Percentiles rank a stretch among this genome's conserved stretches.
phyloP scores from a whole-genome alignment of 2,113 vertebrate species.

The Nothocercus julius region DNA sequence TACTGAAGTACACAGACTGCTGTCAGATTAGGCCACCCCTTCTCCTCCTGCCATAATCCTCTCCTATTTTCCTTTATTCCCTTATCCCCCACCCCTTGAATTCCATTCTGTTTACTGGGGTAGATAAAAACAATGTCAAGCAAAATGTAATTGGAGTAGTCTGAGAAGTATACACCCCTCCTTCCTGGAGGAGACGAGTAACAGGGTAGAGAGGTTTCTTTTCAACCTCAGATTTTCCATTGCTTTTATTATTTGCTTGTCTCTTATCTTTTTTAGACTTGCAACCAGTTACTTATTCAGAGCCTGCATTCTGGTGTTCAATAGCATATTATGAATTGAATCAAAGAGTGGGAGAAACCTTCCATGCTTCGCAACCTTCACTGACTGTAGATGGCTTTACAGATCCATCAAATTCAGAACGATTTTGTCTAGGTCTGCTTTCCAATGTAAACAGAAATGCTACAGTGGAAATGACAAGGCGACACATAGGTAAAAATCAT shows the following conservation, averaged over 20 bases:
- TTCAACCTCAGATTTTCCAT: neutral
- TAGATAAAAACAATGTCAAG: neutral
- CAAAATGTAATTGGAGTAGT: neutral
- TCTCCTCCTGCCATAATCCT: neutral
- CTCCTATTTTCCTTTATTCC: too few relatives aligned
- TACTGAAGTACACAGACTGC: neutral
- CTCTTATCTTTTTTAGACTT: slow-evolving; percentile 80
- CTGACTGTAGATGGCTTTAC: slow-evolving; percentile 97
- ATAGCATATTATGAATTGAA: slow-evolving; percentile 99
- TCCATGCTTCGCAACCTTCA: slow-evolving; percentile 96
- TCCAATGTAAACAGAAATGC: slow-evolving; percentile 98
- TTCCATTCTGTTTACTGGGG: slow-evolving; percentile 13
- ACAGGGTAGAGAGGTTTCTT: neutral
- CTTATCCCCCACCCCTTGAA: neutral
- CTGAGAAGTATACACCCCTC: neutral
- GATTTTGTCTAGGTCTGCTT: slow-evolving; percentile 95
- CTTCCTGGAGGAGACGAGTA: neutral
- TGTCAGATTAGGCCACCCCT: slow-evolving; percentile 14
- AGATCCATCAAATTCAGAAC: slow-evolving; percentile 97
- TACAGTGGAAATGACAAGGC: slow-evolving; percentile 97
- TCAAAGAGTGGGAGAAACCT: slow-evolving; percentile 97
- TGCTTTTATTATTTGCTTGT: neutral
- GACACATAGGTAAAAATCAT: slow-evolving; percentile 91
- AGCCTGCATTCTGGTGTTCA: slow-evolving; percentile 98
- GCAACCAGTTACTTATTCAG: slow-evolving; percentile 96